Evolutionary conservation across 2,797 vertebrate genomes (phyloP), one percentile per base, ranked within the genome.

Genomic region (Anolis apletophallus): DNA sequence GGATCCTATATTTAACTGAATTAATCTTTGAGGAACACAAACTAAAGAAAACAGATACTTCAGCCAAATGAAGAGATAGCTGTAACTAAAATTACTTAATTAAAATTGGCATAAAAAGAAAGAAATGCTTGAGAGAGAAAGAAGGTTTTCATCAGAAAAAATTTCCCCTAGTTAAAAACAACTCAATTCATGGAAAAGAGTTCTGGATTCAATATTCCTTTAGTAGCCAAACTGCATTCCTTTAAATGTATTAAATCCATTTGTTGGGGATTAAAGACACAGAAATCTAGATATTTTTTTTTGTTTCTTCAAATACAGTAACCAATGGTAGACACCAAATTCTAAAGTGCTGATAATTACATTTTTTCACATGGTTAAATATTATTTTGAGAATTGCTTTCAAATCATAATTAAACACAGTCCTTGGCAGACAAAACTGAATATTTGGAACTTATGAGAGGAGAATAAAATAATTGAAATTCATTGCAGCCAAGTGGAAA

Each of bases 181-280:
- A 90, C 76, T 80, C 86, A 83, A 91, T 87, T 83, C 55, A 91
- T 83, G 77, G 88, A 92, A 87, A 93, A 86, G 68, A 88, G 92
- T 85, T 92, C 88, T 90, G 89, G 91, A 93, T 87, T 88, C 92
- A 94, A 46, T 54, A 89, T 87, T 83, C 86, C 91, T 88, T 50
- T 82, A 88, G 91, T 71, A 92, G 91, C 91, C 90, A 92, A 93
- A 89, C n/a, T 85, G 83, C 64, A 88, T 79, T 11, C 89, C 55
- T 34, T 77, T 71, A 89, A 23, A 78, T 34, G 87, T 93, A 94
- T 88, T 93, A 89, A 93, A 91, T 77, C 69, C 91, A 94, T 83
- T 92, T 94, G 88, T 81, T 88, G 92, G 87, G 92, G 61, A 91
- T 91, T 94, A 94, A 87, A 90, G 76, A 92, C 93, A 93, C 36